Evolutionary conservation across 2,888 invertebrate genomes (phyloP).

Genomic region (Myathropa florea): DNA sequence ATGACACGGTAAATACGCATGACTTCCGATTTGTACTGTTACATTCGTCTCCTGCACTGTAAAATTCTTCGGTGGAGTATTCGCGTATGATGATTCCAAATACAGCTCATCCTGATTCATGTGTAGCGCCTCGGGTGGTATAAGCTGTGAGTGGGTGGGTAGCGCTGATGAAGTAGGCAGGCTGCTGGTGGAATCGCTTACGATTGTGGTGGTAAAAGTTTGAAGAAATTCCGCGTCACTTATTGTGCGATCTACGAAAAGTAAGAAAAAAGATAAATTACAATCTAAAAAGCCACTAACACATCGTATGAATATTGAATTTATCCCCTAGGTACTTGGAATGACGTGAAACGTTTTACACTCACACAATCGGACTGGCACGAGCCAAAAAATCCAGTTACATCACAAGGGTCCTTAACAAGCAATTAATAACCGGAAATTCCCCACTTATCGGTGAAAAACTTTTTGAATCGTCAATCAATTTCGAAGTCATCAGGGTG

Average conservation of each 20-base stretch:
- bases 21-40: conserved; percentile 94
- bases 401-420: conserved; percentile 26
- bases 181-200: conserved; percentile 45
- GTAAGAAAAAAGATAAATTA: conserved; percentile 13
- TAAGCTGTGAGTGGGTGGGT: conserved; percentile 61
- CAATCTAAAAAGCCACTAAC: not conserved
- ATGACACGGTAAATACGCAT: conserved; percentile 95
- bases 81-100: conserved; percentile 73
- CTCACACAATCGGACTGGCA: not conserved
- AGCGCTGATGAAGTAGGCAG: conserved; percentile 69
- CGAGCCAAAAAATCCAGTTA: not conserved
- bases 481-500: conserved; percentile 58
- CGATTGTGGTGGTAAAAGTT: conserved; percentile 65
- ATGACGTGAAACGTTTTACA: not conserved
- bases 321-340: not conserved
- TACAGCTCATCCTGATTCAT: conserved; percentile 76
- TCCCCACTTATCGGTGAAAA: conserved; percentile 23
- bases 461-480: conserved; percentile 58
- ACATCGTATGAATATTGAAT: not conserved
- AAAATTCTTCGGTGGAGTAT: conserved; percentile 73
- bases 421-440: conserved; percentile 57
- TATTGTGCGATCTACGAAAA: conserved; percentile 75
- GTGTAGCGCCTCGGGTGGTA: conserved; percentile 74
- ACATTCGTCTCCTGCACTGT: conserved; percentile 85
- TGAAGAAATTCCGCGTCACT: conserved; percentile 74